These are phyloP conservation scores for Lerista edwardsae DNA, from an alignment of 2,797 vertebrate genomes.

Conservation along the genomic window DNA sequence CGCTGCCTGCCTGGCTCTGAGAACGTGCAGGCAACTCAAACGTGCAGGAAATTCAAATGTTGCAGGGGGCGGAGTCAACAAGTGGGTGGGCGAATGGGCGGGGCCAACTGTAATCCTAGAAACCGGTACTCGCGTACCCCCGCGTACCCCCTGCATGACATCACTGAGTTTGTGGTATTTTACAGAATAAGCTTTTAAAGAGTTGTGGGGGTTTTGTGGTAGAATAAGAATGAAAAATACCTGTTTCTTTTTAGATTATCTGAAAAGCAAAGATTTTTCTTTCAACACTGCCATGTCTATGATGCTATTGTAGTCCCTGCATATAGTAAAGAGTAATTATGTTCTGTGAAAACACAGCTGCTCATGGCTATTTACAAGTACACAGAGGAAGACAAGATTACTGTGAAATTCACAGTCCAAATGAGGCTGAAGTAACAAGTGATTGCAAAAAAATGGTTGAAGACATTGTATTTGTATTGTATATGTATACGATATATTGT, in stretches of 20 bases:
- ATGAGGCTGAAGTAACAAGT: background rate
- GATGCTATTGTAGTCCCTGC: background rate
- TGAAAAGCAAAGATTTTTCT: background rate
- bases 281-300: background rate
- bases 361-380: slow-evolving; percentile 12
- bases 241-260: slow-evolving; percentile 20
- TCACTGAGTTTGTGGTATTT: too few relatives aligned
- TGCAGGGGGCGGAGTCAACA: too few relatives aligned
- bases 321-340: background rate
- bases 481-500: too few relatives aligned
- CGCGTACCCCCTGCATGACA: too few relatives aligned
- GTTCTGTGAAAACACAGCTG: background rate
- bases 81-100: too few relatives aligned
- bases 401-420: background rate
- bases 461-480: background rate
- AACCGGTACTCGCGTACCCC: too few relatives aligned
- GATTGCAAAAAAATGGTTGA: background rate
- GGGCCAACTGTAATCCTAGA: too few relatives aligned
- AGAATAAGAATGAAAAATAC: slow-evolving; percentile 29
- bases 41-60: too few relatives aligned
- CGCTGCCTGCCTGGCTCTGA: too few relatives aligned
- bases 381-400: background rate
- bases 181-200: background rate
- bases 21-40: too few relatives aligned
- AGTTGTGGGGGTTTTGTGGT: background rate